Evolutionary conservation across 2,797 vertebrate species (phyloP), one percentile per base, ranked within the genome.

Genomic region (Onychomys leucogaster): DNA sequence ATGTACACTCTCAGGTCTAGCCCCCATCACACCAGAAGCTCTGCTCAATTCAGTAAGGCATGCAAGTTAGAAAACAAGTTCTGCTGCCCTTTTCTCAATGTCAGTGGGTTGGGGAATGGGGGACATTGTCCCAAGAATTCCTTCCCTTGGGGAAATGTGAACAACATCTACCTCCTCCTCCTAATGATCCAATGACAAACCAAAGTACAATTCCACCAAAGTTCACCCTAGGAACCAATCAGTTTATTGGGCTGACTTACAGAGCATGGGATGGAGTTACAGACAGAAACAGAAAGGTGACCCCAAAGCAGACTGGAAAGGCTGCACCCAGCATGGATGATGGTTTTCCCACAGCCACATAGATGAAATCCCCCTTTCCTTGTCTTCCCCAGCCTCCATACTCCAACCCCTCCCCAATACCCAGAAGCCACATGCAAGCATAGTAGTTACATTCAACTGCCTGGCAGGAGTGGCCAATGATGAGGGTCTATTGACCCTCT

Each of bases 31-130:
- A 87, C 14, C 21, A 71, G 17, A 94, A 11, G 8, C 81, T 92
- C 73, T 71, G 32, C 25, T 82, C 23, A 63, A 76, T 19, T 83
- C n/a, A 91, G 14, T 23, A 92, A 89, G 16, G 12, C 34, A 81
- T 77, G 49, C 59, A 86, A 13, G 23, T 59, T 41, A 91, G 29
- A 69, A 91, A 88, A 88, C 5, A 55, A 73, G 21, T 75, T 43
- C 89, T 75, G 81, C 67, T 90, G 19, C 77, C 75, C 89, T 89
- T n/a, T 55, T 55, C 63, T 81, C 96, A 95, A 77, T 0, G 7
- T 55, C 13, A 12, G 52, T 16, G 37, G 7, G 27, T 7, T 23
- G 52, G 34, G 34, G 6, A 7, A 69, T n/a, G 12, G 34, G 13
- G 55, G 13, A 4, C 6, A 34, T 19, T 17, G 77, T 52, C 21